Evolutionary conservation across 1,140 invertebrate species (phyloP), one percentile per base, ranked within the genome.

Genomic region (Propsilocerus akamusi): DNA sequence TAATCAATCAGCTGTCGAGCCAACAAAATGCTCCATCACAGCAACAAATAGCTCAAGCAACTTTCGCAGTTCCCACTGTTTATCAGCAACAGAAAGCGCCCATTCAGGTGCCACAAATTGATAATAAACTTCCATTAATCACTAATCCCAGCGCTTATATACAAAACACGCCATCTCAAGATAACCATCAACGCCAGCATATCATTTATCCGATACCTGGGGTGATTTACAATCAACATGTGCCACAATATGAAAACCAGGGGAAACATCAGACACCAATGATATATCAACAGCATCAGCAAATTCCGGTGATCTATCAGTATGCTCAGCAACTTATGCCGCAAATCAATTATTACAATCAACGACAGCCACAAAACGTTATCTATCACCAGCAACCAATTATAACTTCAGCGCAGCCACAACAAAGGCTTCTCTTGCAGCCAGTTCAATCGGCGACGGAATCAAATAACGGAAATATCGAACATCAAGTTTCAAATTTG

Each of bases 301-400:
- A 51, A 34, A 14, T 26, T 20, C 30, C 32, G 26, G 5, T 46
- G 14, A 32, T 49, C 30, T 41, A 41, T 41, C 14, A 41, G 10
- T 41, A 41, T 41, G 34, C 34, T 17, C 34, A 14, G 10, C 34
- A 41, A 20, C 12, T 20, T 41, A 7, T 4, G 14, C 14, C 34
- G 22, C 34, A 41, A 17, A 5, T 41, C 4, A 41, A 41, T 41
- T 41, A 41, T 41, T 41, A 20, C 34, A 20, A 41, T 41, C 48
- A 49, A 37, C 14, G 51, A 49, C 49, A 48, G 51, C 49, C 20
- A 46, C 49, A 53, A 48, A 12, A 30, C 23, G 22, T 51, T 3
- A 11, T 41, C 17, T 41, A 41, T 41, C 34, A 41, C 22, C 34
- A 41, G 14, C 30, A 52, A 46, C 48, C 34, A 23, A 22, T 14